Evolutionary conservation across 2,113 vertebrate genomes (phyloP).

Genomic region (Paradisaea rubra): DNA sequence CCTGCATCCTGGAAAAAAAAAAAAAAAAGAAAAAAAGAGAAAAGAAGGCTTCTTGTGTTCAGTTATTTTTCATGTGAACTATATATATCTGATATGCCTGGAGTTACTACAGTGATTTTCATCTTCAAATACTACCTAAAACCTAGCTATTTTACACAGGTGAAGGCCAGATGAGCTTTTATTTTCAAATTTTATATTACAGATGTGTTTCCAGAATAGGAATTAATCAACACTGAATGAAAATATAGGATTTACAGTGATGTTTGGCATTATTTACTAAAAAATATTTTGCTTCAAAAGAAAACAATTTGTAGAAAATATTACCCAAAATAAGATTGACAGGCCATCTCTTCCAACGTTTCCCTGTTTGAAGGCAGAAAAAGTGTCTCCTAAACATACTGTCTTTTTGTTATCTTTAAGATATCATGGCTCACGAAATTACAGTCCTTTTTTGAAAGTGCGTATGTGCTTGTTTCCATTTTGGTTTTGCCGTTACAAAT

Average conservation of each 20-base stretch:
- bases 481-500: neutral
- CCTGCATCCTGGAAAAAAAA: neutral
- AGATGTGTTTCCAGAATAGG: neutral
- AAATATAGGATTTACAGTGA: neutral
- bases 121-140: neutral
- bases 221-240: neutral
- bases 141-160: neutral
- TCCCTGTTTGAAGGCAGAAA: neutral
- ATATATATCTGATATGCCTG: neutral
- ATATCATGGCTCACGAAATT: neutral
- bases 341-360: neutral
- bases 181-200: neutral
- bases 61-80: slow-evolving; percentile 6
- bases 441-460: neutral
- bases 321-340: neutral
- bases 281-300: neutral
- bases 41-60: neutral
- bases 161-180: neutral
- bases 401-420: neutral
- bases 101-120: neutral
- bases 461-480: neutral
- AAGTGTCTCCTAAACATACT: neutral
- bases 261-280: neutral
- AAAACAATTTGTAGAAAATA: neutral
- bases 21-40: neutral